Conservation (phyloP, 2,888 invertebrate genomes). For the Chaitophorus viminalis region DNA sequence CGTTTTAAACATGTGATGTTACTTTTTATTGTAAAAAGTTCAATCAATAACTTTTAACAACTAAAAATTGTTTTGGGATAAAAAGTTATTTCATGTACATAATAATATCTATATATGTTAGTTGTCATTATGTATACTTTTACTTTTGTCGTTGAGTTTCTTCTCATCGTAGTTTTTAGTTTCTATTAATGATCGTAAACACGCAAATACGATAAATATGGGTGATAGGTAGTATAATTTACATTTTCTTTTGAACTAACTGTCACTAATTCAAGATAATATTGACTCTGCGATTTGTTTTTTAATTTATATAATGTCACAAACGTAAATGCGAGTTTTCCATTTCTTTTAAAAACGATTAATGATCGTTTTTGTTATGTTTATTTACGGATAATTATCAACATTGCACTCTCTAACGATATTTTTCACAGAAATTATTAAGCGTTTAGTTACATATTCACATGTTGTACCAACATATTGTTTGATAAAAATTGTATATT, state of each 20-base stretch:
- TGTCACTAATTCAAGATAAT: background rate
- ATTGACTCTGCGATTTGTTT: background rate
- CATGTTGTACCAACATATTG: too few relatives aligned
- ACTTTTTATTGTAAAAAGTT: background rate
- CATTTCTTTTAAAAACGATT: too few relatives aligned
- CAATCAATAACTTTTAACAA: background rate
- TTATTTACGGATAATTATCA: too few relatives aligned
- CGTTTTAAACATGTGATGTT: background rate
- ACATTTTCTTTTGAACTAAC: background rate
- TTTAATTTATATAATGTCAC: background rate
- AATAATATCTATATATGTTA: background rate
- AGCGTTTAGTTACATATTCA: too few relatives aligned
- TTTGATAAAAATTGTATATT: too few relatives aligned
- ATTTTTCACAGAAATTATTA: too few relatives aligned
- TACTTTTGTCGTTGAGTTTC: background rate
- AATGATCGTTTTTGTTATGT: too few relatives aligned
- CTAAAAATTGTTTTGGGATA: background rate
- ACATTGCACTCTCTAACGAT: too few relatives aligned
- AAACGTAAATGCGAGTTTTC: too few relatives aligned
- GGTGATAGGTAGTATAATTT: background rate
- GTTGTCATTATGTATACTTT: background rate
- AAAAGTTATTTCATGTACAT: background rate
- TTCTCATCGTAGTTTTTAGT: too few relatives aligned
- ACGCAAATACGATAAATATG: background rate
- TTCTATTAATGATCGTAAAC: background rate